phyloP scores from a whole-genome alignment of 2,113 vertebrate genomes.

The Myrmophylax atrothorax region DNA sequence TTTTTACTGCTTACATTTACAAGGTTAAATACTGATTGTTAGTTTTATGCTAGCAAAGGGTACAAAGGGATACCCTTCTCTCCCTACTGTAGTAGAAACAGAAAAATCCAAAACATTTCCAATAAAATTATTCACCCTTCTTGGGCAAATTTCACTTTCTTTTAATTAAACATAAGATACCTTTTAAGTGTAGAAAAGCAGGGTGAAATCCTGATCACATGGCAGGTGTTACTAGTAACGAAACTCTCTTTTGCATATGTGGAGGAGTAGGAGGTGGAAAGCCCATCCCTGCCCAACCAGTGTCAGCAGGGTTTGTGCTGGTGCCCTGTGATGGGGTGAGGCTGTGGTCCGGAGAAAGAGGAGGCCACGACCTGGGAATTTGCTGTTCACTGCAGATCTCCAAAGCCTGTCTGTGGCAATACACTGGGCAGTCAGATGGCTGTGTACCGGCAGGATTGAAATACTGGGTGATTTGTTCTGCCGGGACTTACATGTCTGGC shows the following conservation, averaged over 20 bases:
- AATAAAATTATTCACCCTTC: background rate
- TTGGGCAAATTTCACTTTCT: background rate
- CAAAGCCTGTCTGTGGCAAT: fast-evolving
- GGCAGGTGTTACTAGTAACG: background rate
- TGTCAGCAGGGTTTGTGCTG: background rate
- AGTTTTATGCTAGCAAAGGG: background rate
- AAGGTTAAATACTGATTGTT: background rate
- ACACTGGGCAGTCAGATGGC: fast-evolving
- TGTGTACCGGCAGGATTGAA: fast-evolving
- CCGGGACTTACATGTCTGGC: background rate
- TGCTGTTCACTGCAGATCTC: fast-evolving
- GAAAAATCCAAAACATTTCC: background rate
- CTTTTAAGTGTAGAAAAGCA: background rate
- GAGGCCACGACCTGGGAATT: background rate
- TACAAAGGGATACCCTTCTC: fast-evolving
- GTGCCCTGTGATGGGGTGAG: fast-evolving
- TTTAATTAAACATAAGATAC: background rate
- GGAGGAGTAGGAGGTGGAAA: background rate
- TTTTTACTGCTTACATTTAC: background rate
- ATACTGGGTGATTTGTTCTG: background rate
- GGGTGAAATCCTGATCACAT: background rate
- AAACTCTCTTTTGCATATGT: background rate
- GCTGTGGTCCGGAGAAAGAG: fast-evolving
- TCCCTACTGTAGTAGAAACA: background rate
- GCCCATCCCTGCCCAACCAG: fast-evolving